Percentiles rank a stretch among this genome's conserved stretches.
phyloP scores from a whole-genome alignment of 1,140 invertebrate genomes.

The Drosophila persimilis region DNA sequence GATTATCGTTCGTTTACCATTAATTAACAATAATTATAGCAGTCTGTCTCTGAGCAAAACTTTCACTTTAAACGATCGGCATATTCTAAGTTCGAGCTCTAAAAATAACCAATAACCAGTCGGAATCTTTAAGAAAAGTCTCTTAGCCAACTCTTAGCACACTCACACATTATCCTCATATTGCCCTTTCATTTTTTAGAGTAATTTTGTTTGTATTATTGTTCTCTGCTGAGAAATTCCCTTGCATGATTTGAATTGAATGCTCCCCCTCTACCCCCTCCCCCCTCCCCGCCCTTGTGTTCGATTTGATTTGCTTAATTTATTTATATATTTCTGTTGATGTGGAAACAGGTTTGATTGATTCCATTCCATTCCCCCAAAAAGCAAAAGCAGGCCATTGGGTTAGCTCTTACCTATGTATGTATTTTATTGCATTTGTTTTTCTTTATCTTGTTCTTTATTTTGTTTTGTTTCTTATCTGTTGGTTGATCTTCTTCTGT shows the following conservation, averaged over 20 bases:
- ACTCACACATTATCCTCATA: conserved; percentile 44
- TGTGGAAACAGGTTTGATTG: conserved; percentile 24
- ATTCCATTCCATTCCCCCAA: neutral
- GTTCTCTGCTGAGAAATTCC: conserved; percentile 19
- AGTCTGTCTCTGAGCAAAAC: conserved; percentile 22
- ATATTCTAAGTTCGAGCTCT: conserved; percentile 44
- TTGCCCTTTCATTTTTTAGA: conserved; percentile 10
- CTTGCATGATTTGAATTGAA: conserved; percentile 27
- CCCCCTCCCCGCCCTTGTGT: neutral
- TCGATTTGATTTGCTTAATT: conserved; percentile 40
- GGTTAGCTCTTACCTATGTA: conserved; percentile 28
- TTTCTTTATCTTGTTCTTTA: conserved; percentile 11
- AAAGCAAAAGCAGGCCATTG: conserved; percentile 40
- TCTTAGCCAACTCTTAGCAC: conserved; percentile 37
- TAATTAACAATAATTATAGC: conserved; percentile 28
- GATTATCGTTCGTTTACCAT: too few relatives aligned
- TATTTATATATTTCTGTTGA: conserved; percentile 27
- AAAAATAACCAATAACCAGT: conserved; percentile 23
- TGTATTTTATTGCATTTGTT: conserved; percentile 17
- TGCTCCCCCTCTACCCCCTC: conserved; percentile 2
- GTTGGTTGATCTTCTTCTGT: conserved; percentile 9
- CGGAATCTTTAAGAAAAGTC: conserved; percentile 15
- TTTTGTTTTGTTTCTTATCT: conserved; percentile 2
- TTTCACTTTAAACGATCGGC: conserved; percentile 48
- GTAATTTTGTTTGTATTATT: conserved; percentile 8